These are phyloP conservation scores for Cephus cinctus DNA, from an alignment of 1,140 invertebrate species.

Conservation along the genomic window DNA sequence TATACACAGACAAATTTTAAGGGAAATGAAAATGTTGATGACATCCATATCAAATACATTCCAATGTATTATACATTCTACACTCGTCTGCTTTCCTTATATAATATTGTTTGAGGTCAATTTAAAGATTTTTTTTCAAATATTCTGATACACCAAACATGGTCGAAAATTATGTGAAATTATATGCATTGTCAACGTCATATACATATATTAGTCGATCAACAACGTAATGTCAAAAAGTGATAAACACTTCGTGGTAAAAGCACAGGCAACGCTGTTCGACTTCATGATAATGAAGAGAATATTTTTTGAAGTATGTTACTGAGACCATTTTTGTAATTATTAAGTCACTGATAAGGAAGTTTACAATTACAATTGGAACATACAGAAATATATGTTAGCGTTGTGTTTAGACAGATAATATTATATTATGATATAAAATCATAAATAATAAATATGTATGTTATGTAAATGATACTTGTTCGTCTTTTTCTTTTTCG, in stretches of 20 bases:
- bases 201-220: too few relatives aligned
- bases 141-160: too few relatives aligned
- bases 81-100: too few relatives aligned
- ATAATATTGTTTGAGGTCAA: too few relatives aligned
- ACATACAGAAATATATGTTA: conserved; percentile 52
- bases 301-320: conserved; percentile 46
- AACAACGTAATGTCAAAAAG: too few relatives aligned
- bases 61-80: too few relatives aligned
- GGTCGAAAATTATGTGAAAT: too few relatives aligned
- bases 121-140: too few relatives aligned
- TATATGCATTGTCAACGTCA: too few relatives aligned
- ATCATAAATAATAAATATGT: conserved; percentile 50
- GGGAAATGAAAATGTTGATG: too few relatives aligned
- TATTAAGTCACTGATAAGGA: conserved; percentile 36
- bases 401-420: conserved; percentile 54
- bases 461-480: conserved; percentile 39
- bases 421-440: conserved; percentile 53
- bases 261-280: conserved; percentile 22
- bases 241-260: conserved; percentile 32
- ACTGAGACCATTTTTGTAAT: conserved; percentile 42
- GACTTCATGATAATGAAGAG: conserved; percentile 1
- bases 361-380: conserved; percentile 40
- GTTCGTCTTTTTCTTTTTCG: not conserved
- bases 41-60: too few relatives aligned
- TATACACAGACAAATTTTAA: too few relatives aligned